Evolutionary conservation across 2,888 invertebrate species (phyloP), one percentile per base, ranked within the genome.

Genomic region (Calameuta filiformis): DNA sequence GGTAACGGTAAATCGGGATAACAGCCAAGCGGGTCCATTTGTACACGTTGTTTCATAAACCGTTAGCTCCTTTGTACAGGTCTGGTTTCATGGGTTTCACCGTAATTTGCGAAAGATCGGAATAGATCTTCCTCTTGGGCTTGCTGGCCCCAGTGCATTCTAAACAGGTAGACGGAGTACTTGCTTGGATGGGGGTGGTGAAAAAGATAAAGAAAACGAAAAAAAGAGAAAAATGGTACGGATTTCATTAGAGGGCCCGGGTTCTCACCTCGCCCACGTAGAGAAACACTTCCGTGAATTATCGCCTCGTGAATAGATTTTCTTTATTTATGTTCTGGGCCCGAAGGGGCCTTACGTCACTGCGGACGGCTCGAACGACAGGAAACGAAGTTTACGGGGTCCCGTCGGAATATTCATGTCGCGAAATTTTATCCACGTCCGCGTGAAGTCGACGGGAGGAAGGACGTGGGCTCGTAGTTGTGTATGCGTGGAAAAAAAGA

Each of bases 361-460:
- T 69, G 30, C 12, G 31, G 69, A 69, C 4, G 30, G 33, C 73
- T 76, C 80, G 75, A 79, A 79, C 81, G 86, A 81, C 87, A 86
- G 86, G 88, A 87, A 87, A 85, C 82, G 84, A 83, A 84, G 40
- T 40, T 83, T 85, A 86, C 85, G 83, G 84, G 84, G 81, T 78
- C 84, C 83, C 79, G 75, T 75, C 80, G 81, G 84, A 85, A 86
- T 87, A 88, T 88, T 88, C 87, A 85, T 85, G 87, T 84, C 82
- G 84, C 88, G 83, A 86, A 86, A 84, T 84, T 83, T 85, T 84
- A 80, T 69, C 31, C 69, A 69, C 15, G 33, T 69, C 30, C 30
- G 6, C 69, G n/a, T 12, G 1, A 6, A 40, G 40, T 37, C 75
- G 12, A 33, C 40, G 76, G 12, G 15, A 12, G 15, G n/a, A 33